Evolutionary conservation across 2,113 vertebrate species (phyloP).

Genomic region (Cepphus grylle): DNA sequence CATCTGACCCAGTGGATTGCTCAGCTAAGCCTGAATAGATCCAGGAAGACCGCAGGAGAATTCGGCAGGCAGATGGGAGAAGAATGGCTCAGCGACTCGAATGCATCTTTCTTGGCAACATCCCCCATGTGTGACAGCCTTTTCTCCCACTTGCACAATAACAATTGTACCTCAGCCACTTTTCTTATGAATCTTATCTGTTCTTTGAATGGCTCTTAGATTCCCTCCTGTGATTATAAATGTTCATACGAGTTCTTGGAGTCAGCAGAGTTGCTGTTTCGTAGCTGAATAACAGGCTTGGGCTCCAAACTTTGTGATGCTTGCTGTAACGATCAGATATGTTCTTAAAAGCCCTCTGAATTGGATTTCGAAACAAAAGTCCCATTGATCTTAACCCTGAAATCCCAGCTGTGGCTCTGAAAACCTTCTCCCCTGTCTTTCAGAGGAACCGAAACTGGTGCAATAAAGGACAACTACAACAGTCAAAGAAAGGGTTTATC

Average conservation of each 20-base stretch:
- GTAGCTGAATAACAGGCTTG: neutral
- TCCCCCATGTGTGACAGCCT: neutral
- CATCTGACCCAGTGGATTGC: neutral
- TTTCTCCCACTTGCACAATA: slow-evolving; percentile 29
- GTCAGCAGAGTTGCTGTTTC: slow-evolving; percentile 6
- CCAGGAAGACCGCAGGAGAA: neutral
- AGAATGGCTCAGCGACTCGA: neutral
- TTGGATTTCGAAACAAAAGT: neutral
- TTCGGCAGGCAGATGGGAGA: neutral
- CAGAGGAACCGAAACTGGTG: neutral
- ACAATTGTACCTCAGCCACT: slow-evolving; percentile 1
- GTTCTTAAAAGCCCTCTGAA: neutral
- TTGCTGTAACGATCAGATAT: neutral
- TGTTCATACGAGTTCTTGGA: neutral
- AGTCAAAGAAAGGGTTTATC: neutral
- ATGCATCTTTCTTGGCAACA: neutral
- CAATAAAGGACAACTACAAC: neutral
- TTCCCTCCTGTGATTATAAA: slow-evolving; percentile 32
- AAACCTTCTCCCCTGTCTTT: neutral
- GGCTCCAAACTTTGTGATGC: neutral
- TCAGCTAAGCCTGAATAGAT: neutral
- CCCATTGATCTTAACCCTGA: slow-evolving; percentile 1
- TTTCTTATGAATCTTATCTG: slow-evolving; percentile 16
- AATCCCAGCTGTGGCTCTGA: neutral
- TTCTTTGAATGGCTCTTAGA: slow-evolving; percentile 29